These are phyloP conservation scores for Muscicapa adusta DNA, from an alignment of 2,113 vertebrate species.

Conservation along the genomic window DNA sequence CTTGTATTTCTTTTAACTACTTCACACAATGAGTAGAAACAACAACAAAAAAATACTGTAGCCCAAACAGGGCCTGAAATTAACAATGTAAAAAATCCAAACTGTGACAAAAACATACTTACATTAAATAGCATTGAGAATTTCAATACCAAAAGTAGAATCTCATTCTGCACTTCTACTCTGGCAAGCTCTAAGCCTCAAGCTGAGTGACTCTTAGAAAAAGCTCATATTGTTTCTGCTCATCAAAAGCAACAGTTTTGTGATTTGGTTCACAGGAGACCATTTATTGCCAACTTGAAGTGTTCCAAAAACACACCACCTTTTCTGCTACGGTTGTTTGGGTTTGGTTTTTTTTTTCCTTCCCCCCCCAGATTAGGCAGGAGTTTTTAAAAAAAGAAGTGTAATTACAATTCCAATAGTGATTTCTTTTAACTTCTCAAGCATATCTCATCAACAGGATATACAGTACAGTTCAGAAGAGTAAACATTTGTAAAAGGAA, in stretches of 20 bases:
- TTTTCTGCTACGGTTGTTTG: not conserved
- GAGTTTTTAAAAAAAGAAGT: not conserved
- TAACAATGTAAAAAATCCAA: constrained; percentile 54
- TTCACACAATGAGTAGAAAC: constrained; percentile 63
- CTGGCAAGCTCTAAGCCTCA: not conserved
- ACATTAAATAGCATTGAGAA: constrained; percentile 45
- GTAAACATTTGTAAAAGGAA: constrained; percentile 62
- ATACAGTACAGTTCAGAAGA: constrained; percentile 60
- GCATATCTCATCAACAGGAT: constrained; percentile 57
- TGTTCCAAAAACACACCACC: not conserved
- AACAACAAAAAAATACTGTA: not conserved
- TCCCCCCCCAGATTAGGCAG: not conserved
- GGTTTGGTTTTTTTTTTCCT: not conserved
- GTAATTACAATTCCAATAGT: constrained; percentile 46
- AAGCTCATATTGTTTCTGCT: not conserved
- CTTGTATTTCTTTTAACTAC: constrained; percentile 43
- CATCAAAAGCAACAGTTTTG: constrained; percentile 33
- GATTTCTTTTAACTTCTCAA: constrained; percentile 47
- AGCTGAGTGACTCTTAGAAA: not conserved
- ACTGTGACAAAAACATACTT: constrained; percentile 60
- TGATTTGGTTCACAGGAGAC: constrained; percentile 41
- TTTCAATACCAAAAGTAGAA: constrained; percentile 30
- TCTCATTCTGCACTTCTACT: not conserved
- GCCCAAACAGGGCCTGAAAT: constrained; percentile 52
- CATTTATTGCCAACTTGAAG: constrained; percentile 44